Percentiles rank a stretch among this genome's conserved stretches.
phyloP scores from a whole-genome alignment of 2,888 invertebrate genomes.

The Sepioteuthis lessoniana region DNA sequence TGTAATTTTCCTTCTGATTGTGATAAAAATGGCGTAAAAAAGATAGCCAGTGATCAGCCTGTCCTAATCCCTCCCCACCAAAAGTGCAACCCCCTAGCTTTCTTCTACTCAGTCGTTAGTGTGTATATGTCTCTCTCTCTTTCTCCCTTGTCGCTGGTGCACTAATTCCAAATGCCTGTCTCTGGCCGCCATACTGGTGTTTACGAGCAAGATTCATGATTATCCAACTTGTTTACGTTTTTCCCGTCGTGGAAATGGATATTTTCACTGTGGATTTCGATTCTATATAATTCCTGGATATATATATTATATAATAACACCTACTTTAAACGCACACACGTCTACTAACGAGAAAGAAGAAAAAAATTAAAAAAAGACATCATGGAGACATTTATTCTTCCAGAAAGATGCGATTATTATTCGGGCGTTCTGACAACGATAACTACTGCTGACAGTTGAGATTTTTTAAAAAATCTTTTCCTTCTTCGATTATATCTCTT shows the following conservation, averaged over 20 bases:
- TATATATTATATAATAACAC: not conserved
- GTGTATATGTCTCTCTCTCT: not conserved
- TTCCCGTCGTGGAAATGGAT: conserved; percentile 10
- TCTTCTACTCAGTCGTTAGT: not conserved
- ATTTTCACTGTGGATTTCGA: conserved; percentile 43
- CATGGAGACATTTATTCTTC: conserved; percentile 23
- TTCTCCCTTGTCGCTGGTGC: conserved; percentile 34
- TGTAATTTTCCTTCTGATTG: not conserved
- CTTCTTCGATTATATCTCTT: not conserved
- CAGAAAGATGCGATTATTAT: not conserved
- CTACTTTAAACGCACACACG: not conserved
- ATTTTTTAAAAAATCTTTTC: conserved; percentile 41
- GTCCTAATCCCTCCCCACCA: not conserved
- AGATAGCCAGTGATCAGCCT: not conserved
- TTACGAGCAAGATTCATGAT: conserved; percentile 42
- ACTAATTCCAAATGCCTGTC: conserved; percentile 45
- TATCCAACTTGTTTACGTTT: conserved; percentile 40
- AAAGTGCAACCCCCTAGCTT: not conserved
- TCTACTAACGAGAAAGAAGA: not conserved
- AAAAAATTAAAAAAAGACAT: not conserved
- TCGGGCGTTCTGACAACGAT: conserved; percentile 42
- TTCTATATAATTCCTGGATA: conserved; percentile 47
- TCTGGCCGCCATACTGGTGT: conserved; percentile 45
- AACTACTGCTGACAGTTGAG: conserved; percentile 24
- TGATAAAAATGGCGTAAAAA: not conserved